Conservation (phyloP, 1,140 invertebrate species). For the silkworm (Bombyx mori) region ASM3026992v2 NC_085119.1:1669001-1669500, state of each 20-base stretch:
- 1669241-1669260: conserved; percentile 20
- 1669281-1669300: conserved; percentile 54
- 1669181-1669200: not conserved
- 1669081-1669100: no score
- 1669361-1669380: conserved; percentile 69
- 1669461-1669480: not conserved
- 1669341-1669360: conserved; percentile 60
- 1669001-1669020: no score
- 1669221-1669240: conserved; percentile 3
- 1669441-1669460: conserved; percentile 8
- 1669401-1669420: conserved; percentile 50
- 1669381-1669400: conserved; percentile 44
- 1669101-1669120: no score
- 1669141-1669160: no score
- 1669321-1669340: conserved; percentile 59
- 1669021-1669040: no score
- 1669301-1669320: conserved; percentile 34
- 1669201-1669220: not conserved
- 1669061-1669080: no score
- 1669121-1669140: no score
- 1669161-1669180: no score
- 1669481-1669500: no score
- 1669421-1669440: conserved; percentile 38
- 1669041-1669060: no score
- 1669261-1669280: conserved; percentile 41